Evolutionary conservation across 2,797 vertebrate genomes (phyloP), one percentile per base, ranked within the genome.

Genomic region (Hoplostethus atlanticus): DNA sequence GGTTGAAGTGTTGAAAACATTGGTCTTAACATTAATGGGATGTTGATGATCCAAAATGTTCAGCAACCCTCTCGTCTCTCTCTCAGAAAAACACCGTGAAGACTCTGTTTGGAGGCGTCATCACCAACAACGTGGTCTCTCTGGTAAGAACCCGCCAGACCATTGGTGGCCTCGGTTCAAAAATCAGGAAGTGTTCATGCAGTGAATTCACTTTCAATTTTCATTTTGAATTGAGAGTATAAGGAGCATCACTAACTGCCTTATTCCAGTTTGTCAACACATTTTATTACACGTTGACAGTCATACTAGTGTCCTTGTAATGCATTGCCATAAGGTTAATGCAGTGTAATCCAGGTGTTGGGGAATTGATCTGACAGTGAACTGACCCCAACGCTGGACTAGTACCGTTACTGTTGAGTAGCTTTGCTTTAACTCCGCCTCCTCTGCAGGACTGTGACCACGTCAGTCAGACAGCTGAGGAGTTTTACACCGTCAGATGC

Each of bases 81-180:
- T 80, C 71, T 48, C 92, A 99, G 98, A 99, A 99, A 95, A 98
- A 99, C 83, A 99, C 98, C 0, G 98, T 99, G 78, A 99, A 99
- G 93, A 99, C 96, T 66, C 92, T 99, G 81, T 99, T 99, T 88
- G 98, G 98, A 83, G 98, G 98, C 3, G 96, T 99, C 88, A 99
- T 99, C 91, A 99, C 98, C 80, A 99, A 99, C 93, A 99, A 99
- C 0, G 98, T 99, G 36, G 98, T 99, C 9, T 99, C 98, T 58
- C 92, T 99, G 97, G 98, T 99, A 83, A 95, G 97, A 76, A 6
- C 42, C 6, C 9, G 3, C 30, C 47, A 28, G 28, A 28, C 28
- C 28, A 3, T 28, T 28, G 28, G 28, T 57, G 15, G 47, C 4
- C 15, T 50, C 25, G 12, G 28, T 9, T 50, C 48, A 46, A 46